phyloP scores from a whole-genome alignment of 2,113 vertebrate species.

The Poeciliopsis turrubarensis region DNA sequence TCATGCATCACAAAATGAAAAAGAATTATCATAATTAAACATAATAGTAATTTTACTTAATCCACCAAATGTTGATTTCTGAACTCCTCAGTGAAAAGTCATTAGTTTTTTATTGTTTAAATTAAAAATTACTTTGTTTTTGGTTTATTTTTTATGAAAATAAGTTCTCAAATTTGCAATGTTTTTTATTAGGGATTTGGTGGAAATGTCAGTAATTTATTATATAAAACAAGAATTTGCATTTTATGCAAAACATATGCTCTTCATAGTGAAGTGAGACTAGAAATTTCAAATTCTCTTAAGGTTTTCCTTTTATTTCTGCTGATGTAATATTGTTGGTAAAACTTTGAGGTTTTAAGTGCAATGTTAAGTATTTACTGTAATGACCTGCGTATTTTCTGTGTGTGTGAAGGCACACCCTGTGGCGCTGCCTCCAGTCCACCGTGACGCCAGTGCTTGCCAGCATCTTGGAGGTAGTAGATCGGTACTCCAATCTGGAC shows the following conservation, averaged over 20 bases:
- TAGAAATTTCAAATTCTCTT: too few relatives aligned
- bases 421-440: constrained; percentile 79
- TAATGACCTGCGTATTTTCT: neutral
- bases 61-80: too few relatives aligned
- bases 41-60: neutral
- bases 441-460: constrained; percentile 71
- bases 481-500: constrained; percentile 74
- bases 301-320: too few relatives aligned
- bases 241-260: too few relatives aligned
- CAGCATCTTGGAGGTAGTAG: constrained; percentile 72
- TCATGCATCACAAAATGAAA: neutral
- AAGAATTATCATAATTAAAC: neutral
- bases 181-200: too few relatives aligned
- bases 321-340: too few relatives aligned
- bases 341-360: neutral
- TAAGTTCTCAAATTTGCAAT: too few relatives aligned
- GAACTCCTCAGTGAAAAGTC: too few relatives aligned
- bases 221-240: too few relatives aligned
- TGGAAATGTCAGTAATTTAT: too few relatives aligned
- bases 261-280: too few relatives aligned
- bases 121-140: neutral
- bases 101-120: neutral
- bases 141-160: neutral
- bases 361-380: neutral
- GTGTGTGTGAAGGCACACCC: constrained; percentile 67